Base-by-base conservation (phyloP, 2,888 invertebrate genomes). In the Ecliptopera silaceata region DNA sequence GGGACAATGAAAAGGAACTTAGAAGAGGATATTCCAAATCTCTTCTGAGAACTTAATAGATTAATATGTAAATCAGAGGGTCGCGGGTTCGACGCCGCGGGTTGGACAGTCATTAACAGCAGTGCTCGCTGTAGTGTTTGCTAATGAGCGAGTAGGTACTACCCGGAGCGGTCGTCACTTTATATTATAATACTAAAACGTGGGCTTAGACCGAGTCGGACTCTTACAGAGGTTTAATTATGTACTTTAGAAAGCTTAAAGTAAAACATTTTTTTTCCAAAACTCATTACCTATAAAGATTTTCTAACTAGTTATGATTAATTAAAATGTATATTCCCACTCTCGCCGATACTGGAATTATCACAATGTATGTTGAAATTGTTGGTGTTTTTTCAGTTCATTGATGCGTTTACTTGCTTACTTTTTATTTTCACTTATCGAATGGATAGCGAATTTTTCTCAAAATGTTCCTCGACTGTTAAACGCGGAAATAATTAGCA, bases 21-120 rank as follows among this genome's bases (percentile, higher is more conserved):
- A 18, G 32, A 48, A 52, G 48, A 39, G 53, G 53, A 53, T 49
- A 26, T 26, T 42, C 48, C 32, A 31, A 44, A 57, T 52, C 57
- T 39, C 52, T 57, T 22, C 36, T 38, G 26, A 45, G 47, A 54
- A 49, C 49, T 58, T 49, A 49, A 58, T 49, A 59, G 39, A 56
- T 56, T 49, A 56, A 56, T 60, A 60, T 60, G 60, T 49, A 54
- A 60, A 60, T 60, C 15, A 10, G 39, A 31, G 53, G 56, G 44
- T 3, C 59, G 46, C 42, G 42, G 55, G 55, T 59, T 59, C 39
- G 47, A 44, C 46, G 44, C 31, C 42, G n/a, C 53, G 45, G 13
- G 29, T 45, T 49, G 53, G 56, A 53, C 48, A 45, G 29, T 47
- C 48, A 52, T 48, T 52, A 13, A 31, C 5, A 36, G 15, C 29